Evolutionary conservation across 1,140 invertebrate species (phyloP).

Genomic region (Cryptotermes secundus): DNA sequence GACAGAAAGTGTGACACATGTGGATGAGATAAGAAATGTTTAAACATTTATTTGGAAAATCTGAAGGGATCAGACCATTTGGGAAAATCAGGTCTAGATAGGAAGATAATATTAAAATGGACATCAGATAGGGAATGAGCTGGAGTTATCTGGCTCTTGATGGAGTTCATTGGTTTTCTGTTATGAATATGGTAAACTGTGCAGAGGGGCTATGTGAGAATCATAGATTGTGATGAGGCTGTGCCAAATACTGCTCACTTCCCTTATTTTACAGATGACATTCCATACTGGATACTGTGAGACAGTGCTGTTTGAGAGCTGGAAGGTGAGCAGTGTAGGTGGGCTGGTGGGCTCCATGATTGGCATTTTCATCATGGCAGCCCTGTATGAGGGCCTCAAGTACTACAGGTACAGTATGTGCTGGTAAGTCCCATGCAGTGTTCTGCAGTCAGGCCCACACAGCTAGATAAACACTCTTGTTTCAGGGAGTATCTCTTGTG

Average conservation of each 20-base stretch:
- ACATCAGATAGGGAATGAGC: neutral
- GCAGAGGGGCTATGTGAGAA: too few relatives aligned
- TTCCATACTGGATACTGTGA: slow-evolving; percentile 78
- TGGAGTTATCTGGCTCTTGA: neutral
- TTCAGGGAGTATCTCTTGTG: slow-evolving; percentile 75
- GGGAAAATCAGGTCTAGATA: neutral
- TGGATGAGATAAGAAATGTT: neutral
- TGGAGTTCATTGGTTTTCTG: neutral
- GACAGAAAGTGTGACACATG: neutral
- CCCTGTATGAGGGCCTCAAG: slow-evolving; percentile 89
- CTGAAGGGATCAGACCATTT: neutral
- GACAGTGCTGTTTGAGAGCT: slow-evolving; percentile 74
- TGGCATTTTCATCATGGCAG: slow-evolving; percentile 80
- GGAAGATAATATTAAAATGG: neutral
- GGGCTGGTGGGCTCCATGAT: slow-evolving; percentile 81
- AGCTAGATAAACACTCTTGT: slow-evolving; percentile 28
- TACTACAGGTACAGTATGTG: slow-evolving; percentile 64
- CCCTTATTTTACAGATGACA: slow-evolving; percentile 57
- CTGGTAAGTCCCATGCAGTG: slow-evolving; percentile 27
- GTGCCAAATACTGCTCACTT: too few relatives aligned
- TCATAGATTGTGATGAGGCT: too few relatives aligned
- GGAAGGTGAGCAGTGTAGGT: slow-evolving; percentile 70
- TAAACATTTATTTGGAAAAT: neutral
- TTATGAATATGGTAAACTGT: too few relatives aligned
- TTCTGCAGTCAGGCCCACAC: neutral